phyloP scores from a whole-genome alignment of 2,797 vertebrate genomes.

The Percopsis omiscomaycus region DNA sequence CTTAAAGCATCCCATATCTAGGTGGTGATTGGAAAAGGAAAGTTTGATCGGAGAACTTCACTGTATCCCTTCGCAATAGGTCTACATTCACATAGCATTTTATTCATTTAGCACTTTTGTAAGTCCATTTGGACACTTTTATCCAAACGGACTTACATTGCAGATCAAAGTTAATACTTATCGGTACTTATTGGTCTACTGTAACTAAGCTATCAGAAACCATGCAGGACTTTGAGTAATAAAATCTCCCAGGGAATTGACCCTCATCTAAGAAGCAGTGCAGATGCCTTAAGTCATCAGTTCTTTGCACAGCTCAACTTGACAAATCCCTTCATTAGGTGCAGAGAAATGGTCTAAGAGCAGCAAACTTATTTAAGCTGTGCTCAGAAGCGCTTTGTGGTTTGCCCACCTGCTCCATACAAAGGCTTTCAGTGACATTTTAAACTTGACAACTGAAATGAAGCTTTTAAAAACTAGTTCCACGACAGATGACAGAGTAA shows the following conservation, averaged over 20 bases:
- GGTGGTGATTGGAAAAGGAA: no score
- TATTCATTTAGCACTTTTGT: no score
- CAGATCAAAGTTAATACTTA: no score
- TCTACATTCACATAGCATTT: no score
- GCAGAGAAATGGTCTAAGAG: slow-evolving; percentile 41
- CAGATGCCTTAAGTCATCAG: slow-evolving; percentile 55
- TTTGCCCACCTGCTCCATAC: slow-evolving; percentile 4
- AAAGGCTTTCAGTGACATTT: slow-evolving; percentile 30
- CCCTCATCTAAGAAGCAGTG: slow-evolving; percentile 56
- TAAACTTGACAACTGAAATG: slow-evolving; percentile 23
- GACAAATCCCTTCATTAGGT: slow-evolving; percentile 55
- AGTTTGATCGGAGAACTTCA: no score
- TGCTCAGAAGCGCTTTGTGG: slow-evolving; percentile 26
- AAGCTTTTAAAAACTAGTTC: slow-evolving; percentile 2
- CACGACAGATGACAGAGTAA: slow-evolving; percentile 7
- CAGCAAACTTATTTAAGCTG: slow-evolving; percentile 41
- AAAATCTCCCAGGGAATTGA: slow-evolving; percentile 62
- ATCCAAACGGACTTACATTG: no score
- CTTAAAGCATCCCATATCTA: no score
- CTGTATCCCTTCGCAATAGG: no score
- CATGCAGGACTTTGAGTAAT: background rate
- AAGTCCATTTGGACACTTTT: no score
- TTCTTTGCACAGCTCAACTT: slow-evolving; percentile 36
- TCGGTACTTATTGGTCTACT: no score
- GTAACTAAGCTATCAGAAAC: no score